These are phyloP conservation scores for Melitaea cinxia DNA, from an alignment of 1,140 invertebrate species.

Conservation along the genomic window DNA sequence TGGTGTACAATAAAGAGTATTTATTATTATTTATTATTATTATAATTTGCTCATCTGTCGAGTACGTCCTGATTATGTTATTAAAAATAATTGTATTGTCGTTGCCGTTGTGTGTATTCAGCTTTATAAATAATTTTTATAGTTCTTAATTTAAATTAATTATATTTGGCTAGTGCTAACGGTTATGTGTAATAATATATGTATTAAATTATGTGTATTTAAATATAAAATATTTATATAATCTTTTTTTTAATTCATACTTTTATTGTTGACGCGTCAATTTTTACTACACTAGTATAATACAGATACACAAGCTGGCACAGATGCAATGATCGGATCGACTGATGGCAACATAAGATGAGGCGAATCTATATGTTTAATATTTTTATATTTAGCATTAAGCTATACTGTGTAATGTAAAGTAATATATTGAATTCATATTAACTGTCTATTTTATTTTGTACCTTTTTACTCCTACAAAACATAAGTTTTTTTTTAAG, in stretches of 20 bases:
- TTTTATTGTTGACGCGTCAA: neutral
- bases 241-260: too few species aligned
- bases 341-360: conserved; percentile 44
- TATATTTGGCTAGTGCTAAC: neutral
- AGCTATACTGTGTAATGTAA: conserved; percentile 62
- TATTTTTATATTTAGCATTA: conserved; percentile 78
- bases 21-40: too few species aligned
- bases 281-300: neutral
- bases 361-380: conserved; percentile 66
- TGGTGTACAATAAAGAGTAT: too few species aligned
- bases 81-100: conserved; percentile 13
- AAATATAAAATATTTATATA: too few species aligned
- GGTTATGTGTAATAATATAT: too few species aligned
- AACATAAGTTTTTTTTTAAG: too few species aligned
- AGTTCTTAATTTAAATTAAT: neutral
- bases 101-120: conserved; percentile 32
- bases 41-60: conserved; percentile 44
- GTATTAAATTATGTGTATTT: too few species aligned
- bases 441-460: conserved; percentile 51
- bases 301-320: conserved; percentile 24
- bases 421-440: conserved; percentile 73
- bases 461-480: neutral
- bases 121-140: conserved; percentile 21
- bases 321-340: conserved; percentile 33
- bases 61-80: conserved; percentile 44